Base-by-base conservation (phyloP, 2,113 vertebrate genomes). In the Nothoprocta perdicaria region DNA sequence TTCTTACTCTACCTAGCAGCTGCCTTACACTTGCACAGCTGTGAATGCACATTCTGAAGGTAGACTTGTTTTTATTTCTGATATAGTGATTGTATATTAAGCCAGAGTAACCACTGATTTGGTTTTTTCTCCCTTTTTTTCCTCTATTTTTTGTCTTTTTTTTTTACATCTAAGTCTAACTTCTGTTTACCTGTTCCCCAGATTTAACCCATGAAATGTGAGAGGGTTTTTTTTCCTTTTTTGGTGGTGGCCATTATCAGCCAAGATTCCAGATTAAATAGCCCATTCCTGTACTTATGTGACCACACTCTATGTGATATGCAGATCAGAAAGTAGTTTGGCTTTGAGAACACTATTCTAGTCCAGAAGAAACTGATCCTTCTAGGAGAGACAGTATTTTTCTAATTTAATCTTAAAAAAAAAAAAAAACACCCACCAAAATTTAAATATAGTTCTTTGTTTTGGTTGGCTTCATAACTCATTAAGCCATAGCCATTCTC, bases 241-340 rank as follows among this genome's bases (percentile, higher is more conserved):
- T 57, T 85, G 29, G n/a, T 74, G 40, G 21, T 58, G 15, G 66
- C 24, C 6, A 21, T 33, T 45, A 31, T 74, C 66, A 38, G 79
- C 33, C 31, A 81, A 85, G 52, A 84, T 68, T 86, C 55, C 55
- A 73, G 69, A 87, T 74, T 66, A 74, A 88, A 89, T 40, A 80
- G 63, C 16, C 65, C 19, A 71, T 74, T 84, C 69, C 57, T 90
- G 7, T 69, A 69, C 73, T 89, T 93, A n/a, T 77, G 40, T 80
- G 48, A 66, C 61, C 43, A 12, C 41, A 33, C 31, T 53, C 71
- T 41, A 27, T 41, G 58, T 68, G 66, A 29, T 62, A 41, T 69
- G 22, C 82, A 3, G 0, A 74, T 84, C 55, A 81, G 38, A 74
- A 77, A 92, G n/a, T 43, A 66, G 38, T 65, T 73, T 68, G 73